phyloP scores from a whole-genome alignment of 2,113 vertebrate genomes.

The Philantomba maxwellii region DNA sequence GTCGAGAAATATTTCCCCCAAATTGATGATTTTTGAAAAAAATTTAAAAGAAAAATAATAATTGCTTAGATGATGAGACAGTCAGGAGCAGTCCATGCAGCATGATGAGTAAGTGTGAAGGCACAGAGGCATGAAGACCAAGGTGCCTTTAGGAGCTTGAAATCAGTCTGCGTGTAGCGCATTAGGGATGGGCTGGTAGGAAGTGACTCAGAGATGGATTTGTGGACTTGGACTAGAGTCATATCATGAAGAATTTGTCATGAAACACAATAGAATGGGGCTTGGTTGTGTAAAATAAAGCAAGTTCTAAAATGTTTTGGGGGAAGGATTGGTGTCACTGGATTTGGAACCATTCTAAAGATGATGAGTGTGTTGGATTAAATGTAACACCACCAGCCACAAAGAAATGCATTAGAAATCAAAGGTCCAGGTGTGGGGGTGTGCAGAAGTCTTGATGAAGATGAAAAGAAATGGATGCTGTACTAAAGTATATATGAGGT shows the following conservation, averaged over 20 bases:
- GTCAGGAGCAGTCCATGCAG: background rate
- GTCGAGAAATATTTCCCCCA: background rate
- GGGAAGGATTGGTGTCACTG: background rate
- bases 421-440: background rate
- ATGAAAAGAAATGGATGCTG: background rate
- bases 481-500: background rate
- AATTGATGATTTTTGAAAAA: background rate
- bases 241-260: background rate
- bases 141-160: background rate
- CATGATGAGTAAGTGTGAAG: background rate
- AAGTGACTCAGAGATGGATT: background rate
- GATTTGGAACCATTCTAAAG: background rate
- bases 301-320: background rate
- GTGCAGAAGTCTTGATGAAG: rapidly evolving
- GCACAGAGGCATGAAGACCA: background rate
- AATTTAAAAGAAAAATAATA: background rate
- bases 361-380: background rate
- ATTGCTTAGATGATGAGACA: background rate
- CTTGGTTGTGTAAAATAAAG: background rate
- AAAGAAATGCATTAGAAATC: background rate
- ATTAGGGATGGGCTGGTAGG: background rate
- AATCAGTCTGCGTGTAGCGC: background rate
- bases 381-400: background rate
- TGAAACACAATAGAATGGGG: background rate
- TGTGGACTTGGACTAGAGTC: background rate